These are phyloP conservation scores for Capreolus pygargus DNA, from an alignment of 2,113 vertebrate genomes.

Conservation along the genomic window DNA sequence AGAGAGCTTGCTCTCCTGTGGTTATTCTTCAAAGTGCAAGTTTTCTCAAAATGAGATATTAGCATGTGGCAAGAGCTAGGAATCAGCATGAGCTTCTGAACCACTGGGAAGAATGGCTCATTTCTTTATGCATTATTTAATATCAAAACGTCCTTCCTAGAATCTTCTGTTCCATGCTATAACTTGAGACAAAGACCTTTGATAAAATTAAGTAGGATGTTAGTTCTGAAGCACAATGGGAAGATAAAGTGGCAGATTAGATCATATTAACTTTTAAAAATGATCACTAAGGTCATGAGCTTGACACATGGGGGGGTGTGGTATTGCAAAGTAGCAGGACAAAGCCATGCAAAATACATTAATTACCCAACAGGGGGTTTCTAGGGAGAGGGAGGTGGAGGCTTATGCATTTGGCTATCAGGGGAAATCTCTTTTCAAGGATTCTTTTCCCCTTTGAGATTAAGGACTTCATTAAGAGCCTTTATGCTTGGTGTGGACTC, in stretches of 20 bases:
- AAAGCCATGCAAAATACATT: background rate
- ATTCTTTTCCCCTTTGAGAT: background rate
- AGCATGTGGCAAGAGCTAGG: background rate
- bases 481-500: background rate
- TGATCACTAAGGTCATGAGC: background rate
- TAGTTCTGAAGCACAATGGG: background rate
- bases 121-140: slow-evolving; percentile 43
- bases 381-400: background rate
- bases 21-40: background rate
- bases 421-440: background rate
- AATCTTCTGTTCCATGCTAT: background rate
- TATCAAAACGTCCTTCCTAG: background rate
- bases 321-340: background rate
- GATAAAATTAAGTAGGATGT: slow-evolving; percentile 37
- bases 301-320: background rate
- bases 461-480: background rate
- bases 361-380: background rate
- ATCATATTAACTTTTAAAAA: background rate
- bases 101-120: background rate
- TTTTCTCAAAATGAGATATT: slow-evolving; percentile 34
- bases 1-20: background rate
- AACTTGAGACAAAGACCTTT: slow-evolving; percentile 29
- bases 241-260: background rate
- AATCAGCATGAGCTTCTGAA: background rate
- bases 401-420: background rate